These are phyloP conservation scores for Harpegnathos saltator DNA, from an alignment of 1,140 invertebrate genomes.

Conservation along the genomic window DNA sequence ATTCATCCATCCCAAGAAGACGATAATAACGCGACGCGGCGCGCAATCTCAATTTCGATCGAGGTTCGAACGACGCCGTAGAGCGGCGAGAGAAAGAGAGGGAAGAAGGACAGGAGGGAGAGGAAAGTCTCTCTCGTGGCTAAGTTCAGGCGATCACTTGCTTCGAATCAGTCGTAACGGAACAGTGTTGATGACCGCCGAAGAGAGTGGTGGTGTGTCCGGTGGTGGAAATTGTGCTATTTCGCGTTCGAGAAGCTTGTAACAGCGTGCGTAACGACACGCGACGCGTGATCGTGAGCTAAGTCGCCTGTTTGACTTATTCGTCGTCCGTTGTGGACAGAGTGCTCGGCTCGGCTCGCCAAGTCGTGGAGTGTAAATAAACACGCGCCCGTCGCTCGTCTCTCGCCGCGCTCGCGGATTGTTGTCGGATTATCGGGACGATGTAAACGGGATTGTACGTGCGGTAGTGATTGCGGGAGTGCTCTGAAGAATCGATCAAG, in stretches of 20 bases:
- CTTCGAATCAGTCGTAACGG: no score
- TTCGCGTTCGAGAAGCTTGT: neutral
- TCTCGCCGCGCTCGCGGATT: neutral
- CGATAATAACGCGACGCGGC: no score
- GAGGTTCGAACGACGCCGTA: no score
- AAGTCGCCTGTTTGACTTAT: neutral
- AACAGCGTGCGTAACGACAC: neutral
- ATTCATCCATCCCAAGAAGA: no score
- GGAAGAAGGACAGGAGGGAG: no score
- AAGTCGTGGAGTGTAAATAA: slow-evolving; percentile 52
- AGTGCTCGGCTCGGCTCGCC: no score
- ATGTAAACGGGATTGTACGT: slow-evolving; percentile 6
- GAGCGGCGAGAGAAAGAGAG: no score
- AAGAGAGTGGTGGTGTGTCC: neutral
- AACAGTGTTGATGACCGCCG: neutral
- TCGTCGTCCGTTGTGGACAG: no score
- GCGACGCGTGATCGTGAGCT: slow-evolving; percentile 23
- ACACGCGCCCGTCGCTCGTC: neutral
- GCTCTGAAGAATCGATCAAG: neutral
- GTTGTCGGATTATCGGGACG: slow-evolving; percentile 7
- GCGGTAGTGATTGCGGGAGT: slow-evolving; percentile 33
- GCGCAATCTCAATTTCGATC: no score
- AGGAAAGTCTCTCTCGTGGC: no score
- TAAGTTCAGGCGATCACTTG: neutral
- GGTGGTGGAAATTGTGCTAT: neutral